Evolutionary conservation across 2,888 invertebrate species (phyloP).

Genomic region (Drosophila neutralis): DNA sequence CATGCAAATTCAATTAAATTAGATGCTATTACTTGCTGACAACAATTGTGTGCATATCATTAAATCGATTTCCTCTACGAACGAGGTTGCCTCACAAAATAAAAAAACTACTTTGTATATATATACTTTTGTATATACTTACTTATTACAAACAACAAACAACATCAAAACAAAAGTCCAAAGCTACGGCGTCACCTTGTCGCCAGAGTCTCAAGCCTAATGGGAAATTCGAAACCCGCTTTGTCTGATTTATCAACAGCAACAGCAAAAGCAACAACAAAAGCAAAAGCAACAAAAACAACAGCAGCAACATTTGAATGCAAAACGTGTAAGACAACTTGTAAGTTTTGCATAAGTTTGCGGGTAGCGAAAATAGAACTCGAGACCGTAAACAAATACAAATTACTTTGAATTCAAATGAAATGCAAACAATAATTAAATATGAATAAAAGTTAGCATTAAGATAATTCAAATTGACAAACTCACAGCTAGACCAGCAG

Average conservation of each 20-base stretch:
- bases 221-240: slow-evolving; percentile 70
- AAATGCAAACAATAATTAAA: slow-evolving; percentile 31
- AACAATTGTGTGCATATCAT: slow-evolving; percentile 46
- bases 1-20: slow-evolving; percentile 55
- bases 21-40: slow-evolving; percentile 46
- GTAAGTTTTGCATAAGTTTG: slow-evolving; percentile 70
- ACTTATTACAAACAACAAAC: slow-evolving; percentile 23
- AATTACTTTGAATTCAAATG: slow-evolving; percentile 44
- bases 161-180: slow-evolving; percentile 47
- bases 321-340: slow-evolving; percentile 75
- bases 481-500: not conserved
- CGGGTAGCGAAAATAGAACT: slow-evolving; percentile 56
- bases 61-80: slow-evolving; percentile 53
- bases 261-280: slow-evolving; percentile 10
- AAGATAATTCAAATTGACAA: not conserved
- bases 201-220: slow-evolving; percentile 43
- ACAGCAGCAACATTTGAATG: slow-evolving; percentile 44
- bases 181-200: slow-evolving; percentile 61
- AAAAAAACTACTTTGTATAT: not conserved
- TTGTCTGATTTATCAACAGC: slow-evolving; percentile 61
- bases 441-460: not conserved
- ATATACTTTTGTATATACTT: slow-evolving; percentile 1
- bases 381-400: slow-evolving; percentile 50
- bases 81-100: slow-evolving; percentile 19
- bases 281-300: not conserved